Conservation (phyloP, 2,113 vertebrate species). For the Oncorhynchus tshawytscha region DNA sequence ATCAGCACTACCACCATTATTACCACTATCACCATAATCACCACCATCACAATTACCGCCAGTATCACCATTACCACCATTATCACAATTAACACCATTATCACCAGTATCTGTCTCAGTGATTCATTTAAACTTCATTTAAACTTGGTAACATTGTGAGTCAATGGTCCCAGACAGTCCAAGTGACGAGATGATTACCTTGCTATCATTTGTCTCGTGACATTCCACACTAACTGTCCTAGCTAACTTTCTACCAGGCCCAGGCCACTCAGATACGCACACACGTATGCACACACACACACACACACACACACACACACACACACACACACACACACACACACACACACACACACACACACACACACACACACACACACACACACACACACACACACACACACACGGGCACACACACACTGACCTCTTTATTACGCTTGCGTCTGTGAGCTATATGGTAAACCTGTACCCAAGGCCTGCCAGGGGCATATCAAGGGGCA, state of each 20-base stretch:
- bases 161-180: slow-evolving; percentile 20
- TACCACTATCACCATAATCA: no score
- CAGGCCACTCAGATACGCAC: no score
- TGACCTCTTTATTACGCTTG: slow-evolving; percentile 1
- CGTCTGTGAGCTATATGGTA: neutral
- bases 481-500: neutral
- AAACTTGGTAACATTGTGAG: slow-evolving; percentile 28
- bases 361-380: no score
- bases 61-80: no score
- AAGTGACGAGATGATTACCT: neutral
- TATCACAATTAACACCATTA: neutral
- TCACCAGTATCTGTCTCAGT: slow-evolving; percentile 35
- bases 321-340: no score
- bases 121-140: slow-evolving; percentile 13
- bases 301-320: no score
- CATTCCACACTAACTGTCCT: no score
- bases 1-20: no score
- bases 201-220: slow-evolving; percentile 12
- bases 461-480: neutral
- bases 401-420: no score
- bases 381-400: no score
- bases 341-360: no score
- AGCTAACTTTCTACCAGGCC: slow-evolving; percentile 2
- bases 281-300: fast-evolving
- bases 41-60: neutral